phyloP scores from a whole-genome alignment of 2,113 vertebrate genomes.

The Cnemophilus loriae region DNA sequence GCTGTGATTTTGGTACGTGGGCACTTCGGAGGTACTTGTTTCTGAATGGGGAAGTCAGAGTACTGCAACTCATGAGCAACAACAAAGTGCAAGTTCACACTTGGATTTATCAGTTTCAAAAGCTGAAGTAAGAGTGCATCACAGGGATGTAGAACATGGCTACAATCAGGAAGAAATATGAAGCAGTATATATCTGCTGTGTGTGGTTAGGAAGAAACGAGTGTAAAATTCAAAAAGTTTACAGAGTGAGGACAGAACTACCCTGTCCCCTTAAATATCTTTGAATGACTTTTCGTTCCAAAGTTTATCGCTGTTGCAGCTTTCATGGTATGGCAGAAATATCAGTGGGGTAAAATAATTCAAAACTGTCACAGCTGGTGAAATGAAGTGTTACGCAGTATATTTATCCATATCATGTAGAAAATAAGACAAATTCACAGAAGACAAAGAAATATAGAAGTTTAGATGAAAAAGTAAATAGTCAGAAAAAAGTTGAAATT shows the following conservation, averaged over 20 bases:
- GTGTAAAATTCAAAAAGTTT: not conserved
- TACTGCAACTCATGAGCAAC: conserved; percentile 72
- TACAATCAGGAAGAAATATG: not conserved
- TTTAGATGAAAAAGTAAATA: not conserved
- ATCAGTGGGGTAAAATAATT: conserved; percentile 7
- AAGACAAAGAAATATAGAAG: not conserved
- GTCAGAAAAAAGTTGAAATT: not conserved
- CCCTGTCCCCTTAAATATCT: not conserved
- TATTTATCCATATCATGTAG: conserved; percentile 26
- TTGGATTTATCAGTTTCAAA: conserved; percentile 16
- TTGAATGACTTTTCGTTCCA: conserved; percentile 16
- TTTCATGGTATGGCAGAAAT: conserved; percentile 24
- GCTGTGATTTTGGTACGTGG: conserved; percentile 43
- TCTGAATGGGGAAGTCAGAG: conserved; percentile 70
- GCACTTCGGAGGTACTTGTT: conserved; percentile 70
- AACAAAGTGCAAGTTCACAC: conserved; percentile 70
- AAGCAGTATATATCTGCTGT: not conserved
- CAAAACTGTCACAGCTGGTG: conserved; percentile 47
- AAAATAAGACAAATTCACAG: not conserved
- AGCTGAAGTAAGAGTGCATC: not conserved
- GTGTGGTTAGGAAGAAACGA: not conserved
- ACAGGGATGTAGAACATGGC: not conserved
- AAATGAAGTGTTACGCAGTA: not conserved
- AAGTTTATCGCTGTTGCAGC: conserved; percentile 51
- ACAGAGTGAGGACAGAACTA: not conserved